phyloP scores from a whole-genome alignment of 2,888 invertebrate species.

The Chrysomela aeneicollis region DNA sequence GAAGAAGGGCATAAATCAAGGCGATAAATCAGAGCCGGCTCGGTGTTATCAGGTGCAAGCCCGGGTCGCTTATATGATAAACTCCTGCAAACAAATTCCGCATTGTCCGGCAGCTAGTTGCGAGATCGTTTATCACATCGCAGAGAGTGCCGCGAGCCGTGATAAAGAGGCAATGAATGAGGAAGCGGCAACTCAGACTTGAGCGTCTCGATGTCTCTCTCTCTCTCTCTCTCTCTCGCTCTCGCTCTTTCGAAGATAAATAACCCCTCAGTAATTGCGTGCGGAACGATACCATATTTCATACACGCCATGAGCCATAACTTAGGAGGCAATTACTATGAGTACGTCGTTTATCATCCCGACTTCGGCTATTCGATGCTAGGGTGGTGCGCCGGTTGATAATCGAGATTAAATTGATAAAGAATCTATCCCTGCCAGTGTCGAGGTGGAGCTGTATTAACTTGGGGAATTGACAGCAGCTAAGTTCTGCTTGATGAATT shows the following conservation, averaged over 20 bases:
- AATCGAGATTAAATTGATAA: slow-evolving; percentile 60
- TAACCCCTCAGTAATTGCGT: slow-evolving; percentile 67
- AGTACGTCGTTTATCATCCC: slow-evolving; percentile 68
- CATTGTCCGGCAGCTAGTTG: slow-evolving; percentile 57
- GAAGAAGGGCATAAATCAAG: slow-evolving; percentile 27
- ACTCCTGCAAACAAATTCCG: slow-evolving; percentile 58
- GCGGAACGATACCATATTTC: slow-evolving; percentile 68
- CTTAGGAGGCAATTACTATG: slow-evolving; percentile 69
- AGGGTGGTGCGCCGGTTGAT: slow-evolving; percentile 54
- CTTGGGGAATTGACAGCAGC: slow-evolving; percentile 31
- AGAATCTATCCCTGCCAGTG: slow-evolving; percentile 48
- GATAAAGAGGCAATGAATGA: slow-evolving; percentile 57
- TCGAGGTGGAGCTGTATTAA: slow-evolving; percentile 33
- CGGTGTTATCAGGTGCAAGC: slow-evolving; percentile 50
- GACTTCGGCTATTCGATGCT: slow-evolving; percentile 47
- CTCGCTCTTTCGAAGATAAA: slow-evolving; percentile 56
- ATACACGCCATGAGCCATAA: slow-evolving; percentile 67
- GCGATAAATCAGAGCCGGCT: slow-evolving; percentile 37
- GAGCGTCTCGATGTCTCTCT: slow-evolving; percentile 47
- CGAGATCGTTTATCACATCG: slow-evolving; percentile 53
- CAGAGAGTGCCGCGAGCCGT: slow-evolving; percentile 42
- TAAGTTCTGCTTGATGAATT: slow-evolving; percentile 28
- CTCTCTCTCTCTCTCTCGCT: too few species aligned
- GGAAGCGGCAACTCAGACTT: slow-evolving; percentile 53
- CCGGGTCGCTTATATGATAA: slow-evolving; percentile 55